Conservation (phyloP, 2,797 vertebrate species). For the Ctenopoma multispine region DNA sequence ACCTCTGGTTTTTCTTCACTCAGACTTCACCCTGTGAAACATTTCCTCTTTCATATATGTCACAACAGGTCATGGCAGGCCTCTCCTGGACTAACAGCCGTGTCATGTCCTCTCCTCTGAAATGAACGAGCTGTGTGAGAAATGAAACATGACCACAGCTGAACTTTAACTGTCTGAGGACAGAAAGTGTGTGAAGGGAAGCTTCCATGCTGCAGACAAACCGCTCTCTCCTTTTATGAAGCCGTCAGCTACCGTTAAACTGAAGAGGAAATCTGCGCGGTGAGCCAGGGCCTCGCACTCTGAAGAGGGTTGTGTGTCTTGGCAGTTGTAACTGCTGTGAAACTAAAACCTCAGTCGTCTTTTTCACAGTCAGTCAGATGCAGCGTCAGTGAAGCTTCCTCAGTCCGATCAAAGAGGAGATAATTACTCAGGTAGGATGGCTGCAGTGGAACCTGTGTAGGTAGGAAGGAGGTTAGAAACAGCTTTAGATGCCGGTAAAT, state of each 20-base stretch:
- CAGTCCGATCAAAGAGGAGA: background rate
- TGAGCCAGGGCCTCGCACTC: conserved; percentile 4
- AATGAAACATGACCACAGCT: background rate
- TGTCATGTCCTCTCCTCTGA: background rate
- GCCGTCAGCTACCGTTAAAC: conserved; percentile 30
- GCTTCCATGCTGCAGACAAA: conserved; percentile 11
- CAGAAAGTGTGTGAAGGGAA: background rate
- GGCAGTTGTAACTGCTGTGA: conserved; percentile 26
- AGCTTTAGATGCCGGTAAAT: no score
- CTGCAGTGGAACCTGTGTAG: no score
- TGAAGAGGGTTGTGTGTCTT: conserved; percentile 16
- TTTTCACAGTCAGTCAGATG: conserved; percentile 4
- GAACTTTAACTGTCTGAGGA: background rate
- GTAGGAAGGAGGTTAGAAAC: no score
- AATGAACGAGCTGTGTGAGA: background rate
- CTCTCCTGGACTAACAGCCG: background rate
- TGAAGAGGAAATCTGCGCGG: background rate
- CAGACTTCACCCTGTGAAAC: background rate
- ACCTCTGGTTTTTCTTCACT: background rate
- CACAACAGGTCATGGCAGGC: background rate
- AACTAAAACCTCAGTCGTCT: conserved; percentile 18
- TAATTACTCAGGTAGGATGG: background rate
- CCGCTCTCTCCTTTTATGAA: conserved; percentile 11
- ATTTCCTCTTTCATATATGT: background rate
- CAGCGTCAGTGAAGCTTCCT: conserved; percentile 1